Evolutionary conservation across 2,113 vertebrate species (phyloP), one percentile per base, ranked within the genome.

Genomic region (Capricornis sumatraensis): DNA sequence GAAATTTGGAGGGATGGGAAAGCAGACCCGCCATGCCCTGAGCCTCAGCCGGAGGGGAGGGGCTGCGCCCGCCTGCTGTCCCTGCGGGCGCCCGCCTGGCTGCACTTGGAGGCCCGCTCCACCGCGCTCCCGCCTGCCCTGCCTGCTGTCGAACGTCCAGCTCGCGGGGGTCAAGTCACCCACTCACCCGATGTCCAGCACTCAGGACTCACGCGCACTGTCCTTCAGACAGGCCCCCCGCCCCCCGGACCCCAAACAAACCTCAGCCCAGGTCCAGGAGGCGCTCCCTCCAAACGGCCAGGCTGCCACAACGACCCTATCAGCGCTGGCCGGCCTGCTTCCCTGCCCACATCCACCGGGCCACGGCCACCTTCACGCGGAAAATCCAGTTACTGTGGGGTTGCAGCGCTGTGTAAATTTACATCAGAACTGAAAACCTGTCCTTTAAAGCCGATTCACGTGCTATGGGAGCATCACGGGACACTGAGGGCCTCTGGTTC

Each of bases 51-150:
- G 9, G 9, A 23, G n/a, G 67, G 19, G 8, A 33, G 64, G 64
- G 19, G 36, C 67, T 71, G 67, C 19, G 9, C n/a, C 28, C 6
- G 3, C 7, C 30, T 7, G 1, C 62, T 3, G 0, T 64, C 62
- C 62, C 30, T 17, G 62, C 4, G 15, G 62, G 52, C 36, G 85
- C 58, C 58, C 5, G 1, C 36, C 45, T 50, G 13, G 1, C 2
- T 43, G 83, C 52, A 92, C 94, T 92, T 60, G 76, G 96, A 96
- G 21, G 43, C 28, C 36, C 4, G 30, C 33, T 92, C 36, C 5
- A 15, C 50, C 6, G 0, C 17, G 7, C 52, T 33, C 89, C 78
- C 76, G 15, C 52, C 13, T 0, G 43, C n/a, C 83, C 74, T 79
- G 60, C 13, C 74, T 64, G 5, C 33, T 36, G 50, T 12, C 19